Base-by-base conservation (phyloP, 2,113 vertebrate genomes). In the Heptranchias perlo region DNA sequence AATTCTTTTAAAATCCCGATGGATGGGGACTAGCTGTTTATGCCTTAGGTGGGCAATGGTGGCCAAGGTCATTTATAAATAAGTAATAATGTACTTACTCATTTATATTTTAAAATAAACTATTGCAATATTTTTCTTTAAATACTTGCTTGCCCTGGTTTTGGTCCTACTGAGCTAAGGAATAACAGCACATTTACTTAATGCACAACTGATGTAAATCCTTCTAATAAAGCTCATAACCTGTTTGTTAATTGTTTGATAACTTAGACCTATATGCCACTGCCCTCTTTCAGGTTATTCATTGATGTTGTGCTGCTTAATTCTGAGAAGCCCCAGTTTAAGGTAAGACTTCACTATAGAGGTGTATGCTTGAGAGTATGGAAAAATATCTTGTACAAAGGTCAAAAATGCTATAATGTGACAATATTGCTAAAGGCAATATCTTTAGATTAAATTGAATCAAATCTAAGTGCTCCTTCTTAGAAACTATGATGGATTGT, bases 301-400 rank as follows among this genome's bases (percentile, higher is more conserved):
- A 98, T 97, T 96, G 99, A 99, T 0, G 98, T 99, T 96, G 97
- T 98, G 96, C 97, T 99, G 95, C 98, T 97, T 93, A 99, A 98
- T 97, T 98, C 98, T 0, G 99, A 99, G 97, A 99, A 99, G 97
- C 98, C 98, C 96, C 99, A 99, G 96, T 98, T 99, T 96, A 99
- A 99, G 98, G 99, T 99, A 97, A 67, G 47, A 28, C 89, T 39
- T 35, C 7, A 31, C 13, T 49, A 28, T 31, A 89, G 54, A 39
- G n/a, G 4, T 21, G 58, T 23, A 6, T 39, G 58, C 18, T 62
- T 64, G 16, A 25, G 89, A 93, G 5, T n/a, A 23, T 44, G 23
- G 35, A 1, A 31, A n/a, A 58, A 92, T 47, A 49, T 31, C 64
- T 7, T 23, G 16, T 94, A 62, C 61, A 65, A n/a, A 64, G n/a